phyloP scores from a whole-genome alignment of 2,888 invertebrate genomes.

The Xanthorhoe designata region DNA sequence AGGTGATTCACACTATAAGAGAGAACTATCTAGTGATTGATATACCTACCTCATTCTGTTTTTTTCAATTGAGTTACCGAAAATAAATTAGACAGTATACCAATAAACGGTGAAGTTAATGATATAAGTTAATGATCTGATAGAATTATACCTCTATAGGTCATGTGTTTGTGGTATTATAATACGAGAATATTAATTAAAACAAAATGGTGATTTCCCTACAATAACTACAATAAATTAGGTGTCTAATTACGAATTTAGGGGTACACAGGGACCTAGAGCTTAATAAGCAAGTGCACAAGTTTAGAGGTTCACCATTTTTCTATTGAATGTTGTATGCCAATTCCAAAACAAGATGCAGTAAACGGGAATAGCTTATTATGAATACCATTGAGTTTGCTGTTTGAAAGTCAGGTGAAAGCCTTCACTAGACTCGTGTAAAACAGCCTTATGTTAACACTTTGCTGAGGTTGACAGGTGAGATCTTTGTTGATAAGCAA shows the following conservation, averaged over 20 bases:
- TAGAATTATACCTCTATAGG: too few species aligned
- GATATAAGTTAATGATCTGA: not conserved
- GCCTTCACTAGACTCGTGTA: slow-evolving; percentile 3
- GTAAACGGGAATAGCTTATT: not conserved
- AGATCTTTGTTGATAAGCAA: slow-evolving; percentile 21
- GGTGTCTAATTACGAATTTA: not conserved
- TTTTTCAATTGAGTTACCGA: too few species aligned
- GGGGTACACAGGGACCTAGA: not conserved
- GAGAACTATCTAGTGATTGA: too few species aligned
- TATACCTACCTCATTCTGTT: too few species aligned
- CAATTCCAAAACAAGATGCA: not conserved
- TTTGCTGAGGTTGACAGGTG: slow-evolving; percentile 14
- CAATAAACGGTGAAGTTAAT: not conserved
- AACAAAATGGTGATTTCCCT: not conserved
- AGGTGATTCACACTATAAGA: too few species aligned
- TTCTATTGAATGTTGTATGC: not conserved
- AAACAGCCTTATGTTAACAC: not conserved
- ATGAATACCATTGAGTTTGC: not conserved
- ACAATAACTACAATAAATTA: not conserved
- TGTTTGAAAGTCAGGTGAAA: not conserved
- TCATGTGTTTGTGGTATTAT: too few species aligned
- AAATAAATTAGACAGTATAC: too few species aligned
- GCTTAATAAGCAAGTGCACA: not conserved
- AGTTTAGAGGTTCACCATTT: not conserved
- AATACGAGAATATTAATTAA: not conserved